Evolutionary conservation across 1,140 invertebrate species (phyloP), one percentile per base, ranked within the genome.

Genomic region (Aphis gossypii): DNA sequence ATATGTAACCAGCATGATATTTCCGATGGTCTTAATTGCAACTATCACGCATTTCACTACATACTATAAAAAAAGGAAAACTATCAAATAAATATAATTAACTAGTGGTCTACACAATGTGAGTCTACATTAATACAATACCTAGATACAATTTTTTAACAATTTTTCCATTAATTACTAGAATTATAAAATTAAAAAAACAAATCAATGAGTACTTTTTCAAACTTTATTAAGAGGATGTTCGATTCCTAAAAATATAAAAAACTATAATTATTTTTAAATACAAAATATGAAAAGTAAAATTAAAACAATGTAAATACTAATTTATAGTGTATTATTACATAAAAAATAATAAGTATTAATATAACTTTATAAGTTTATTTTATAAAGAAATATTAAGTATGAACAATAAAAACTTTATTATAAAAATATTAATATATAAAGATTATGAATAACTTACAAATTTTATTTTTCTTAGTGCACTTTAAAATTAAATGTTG

Each of bases 41-140:
- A 99, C 99, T 96, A 99, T 99, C 96, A 99, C 98, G 97, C 99
- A 99, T 96, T 99, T 98, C 96, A 99, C 99, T 96, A 99, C 99
- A 97, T 99, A 98, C 98, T 99, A 97, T 82, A 96, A 95, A 94
- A 94, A 94, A 76, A 94, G 94, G 94, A 94, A 94, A 94, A 94
- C 60, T 93, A 93, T 87, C 68, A 86, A 91, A 82, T 88, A 94
- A 48, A 68, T 92, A 83, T 44, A 88, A 94, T 54, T 82, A 84
- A 90, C 56, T 90, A 90, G 56, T 56, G 23, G 21, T 56, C 35
- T 51, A 54, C 60, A 76, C 3, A 7, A n/a, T 76, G 18, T 23
- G n/a, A n/a, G n/a, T 76, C 18, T n/a, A 18, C n/a, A 76, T n/a
- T 76, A n/a, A 18, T 76, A 76, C n/a, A 76, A n/a, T 76, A 18